Evolutionary conservation across 1,140 invertebrate species (phyloP).

Genomic region (Eriosoma lanigerum): DNA sequence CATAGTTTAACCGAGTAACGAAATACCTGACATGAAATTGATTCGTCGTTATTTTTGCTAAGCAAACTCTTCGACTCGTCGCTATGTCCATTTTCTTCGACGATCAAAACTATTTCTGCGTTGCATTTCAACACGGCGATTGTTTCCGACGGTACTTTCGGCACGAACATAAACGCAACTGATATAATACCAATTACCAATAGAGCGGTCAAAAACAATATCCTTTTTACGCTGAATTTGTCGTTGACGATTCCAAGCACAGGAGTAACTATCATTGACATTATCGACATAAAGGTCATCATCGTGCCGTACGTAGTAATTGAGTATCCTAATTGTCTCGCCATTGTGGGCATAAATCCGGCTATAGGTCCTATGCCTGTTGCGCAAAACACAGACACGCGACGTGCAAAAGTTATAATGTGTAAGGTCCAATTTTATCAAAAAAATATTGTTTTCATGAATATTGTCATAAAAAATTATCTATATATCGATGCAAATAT

Average conservation of each 20-base stretch:
- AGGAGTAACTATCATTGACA: slow-evolving; percentile 57
- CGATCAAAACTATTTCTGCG: neutral
- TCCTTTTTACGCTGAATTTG: neutral
- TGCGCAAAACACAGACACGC: slow-evolving; percentile 56
- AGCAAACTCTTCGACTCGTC: neutral
- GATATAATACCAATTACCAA: neutral
- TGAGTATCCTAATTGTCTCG: slow-evolving; percentile 79
- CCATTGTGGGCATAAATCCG: slow-evolving; percentile 79
- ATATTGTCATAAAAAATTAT: no score
- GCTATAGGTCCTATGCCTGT: slow-evolving; percentile 79
- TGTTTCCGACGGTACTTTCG: neutral
- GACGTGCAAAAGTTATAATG: no score
- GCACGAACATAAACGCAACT: neutral
- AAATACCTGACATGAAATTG: neutral
- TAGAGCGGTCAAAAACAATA: neutral
- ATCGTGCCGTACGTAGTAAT: slow-evolving; percentile 73
- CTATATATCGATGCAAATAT: no score
- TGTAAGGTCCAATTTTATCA: no score
- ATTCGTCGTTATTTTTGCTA: neutral
- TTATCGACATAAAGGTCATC: slow-evolving; percentile 76
- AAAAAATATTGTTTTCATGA: no score
- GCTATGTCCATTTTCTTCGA: neutral
- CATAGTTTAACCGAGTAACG: no score
- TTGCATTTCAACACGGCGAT: neutral
- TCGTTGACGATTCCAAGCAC: neutral